Base-by-base conservation (phyloP, 2,797 vertebrate genomes). In the Valencia hispanica region DNA sequence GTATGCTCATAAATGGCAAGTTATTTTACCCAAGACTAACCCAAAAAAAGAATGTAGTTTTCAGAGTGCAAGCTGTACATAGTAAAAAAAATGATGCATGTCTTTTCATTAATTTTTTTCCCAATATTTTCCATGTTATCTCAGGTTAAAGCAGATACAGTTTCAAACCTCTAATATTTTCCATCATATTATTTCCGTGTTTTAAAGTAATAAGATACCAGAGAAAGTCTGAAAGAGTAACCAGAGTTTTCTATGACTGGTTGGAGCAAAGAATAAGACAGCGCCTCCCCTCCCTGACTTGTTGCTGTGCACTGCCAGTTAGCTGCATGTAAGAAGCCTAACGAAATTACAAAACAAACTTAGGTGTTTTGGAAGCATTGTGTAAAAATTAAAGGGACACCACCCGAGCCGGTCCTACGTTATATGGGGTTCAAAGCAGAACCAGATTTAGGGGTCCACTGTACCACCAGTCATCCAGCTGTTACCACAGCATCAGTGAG, bases 11-110 rank as follows among this genome's bases (percentile, higher is more conserved):
- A 70, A 55, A 74, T 43, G 51, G 48, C 41, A 39, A 32, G 66
- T 73, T 73, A 25, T 81, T 82, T 71, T 30, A 81, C n/a, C 27
- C 48, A 79, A 75, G 4, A 20, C 32, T 1, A 68, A 11, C 22
- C 30, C 47, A 15, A 25, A 18, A 39, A 78, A 65, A 74, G 51
- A 7, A 77, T 77, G 36, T 5, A 9, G 36, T n/a, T 17, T 55
- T 48, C 41, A 0, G 25, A 41, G 47, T 72, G 41, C 5, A 12
- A 22, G n/a, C 10, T 59, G 12, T 41, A n/a, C n/a, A n/a, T n/a
- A n/a, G n/a, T n/a, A n/a, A n/a, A n/a, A n/a, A n/a, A n/a, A n/a
- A n/a, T n/a, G n/a, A n/a, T 43, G 72, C 5, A 34, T 75, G n/a
- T 55, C 30, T 36, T 59, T 45, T 63, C 8, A 5, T 55, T 74